Conservation (phyloP, 2,113 vertebrate genomes). For the Rattus rattus region DNA sequence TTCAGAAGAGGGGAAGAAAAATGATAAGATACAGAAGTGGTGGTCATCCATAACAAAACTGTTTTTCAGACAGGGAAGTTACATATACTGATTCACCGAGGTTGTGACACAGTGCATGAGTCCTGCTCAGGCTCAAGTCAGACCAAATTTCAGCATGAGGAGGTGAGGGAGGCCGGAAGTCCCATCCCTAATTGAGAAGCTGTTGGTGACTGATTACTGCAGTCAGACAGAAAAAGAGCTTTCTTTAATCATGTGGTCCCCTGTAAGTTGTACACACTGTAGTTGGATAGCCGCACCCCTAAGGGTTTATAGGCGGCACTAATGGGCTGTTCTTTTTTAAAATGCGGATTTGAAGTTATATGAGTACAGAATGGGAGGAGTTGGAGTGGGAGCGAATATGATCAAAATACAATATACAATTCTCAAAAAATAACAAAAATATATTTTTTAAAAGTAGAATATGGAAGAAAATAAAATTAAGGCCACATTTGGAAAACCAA, state of each 20-base stretch:
- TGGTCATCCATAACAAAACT: neutral
- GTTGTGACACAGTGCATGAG: neutral
- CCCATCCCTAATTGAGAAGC: neutral
- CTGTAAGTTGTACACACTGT: neutral
- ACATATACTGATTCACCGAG: neutral
- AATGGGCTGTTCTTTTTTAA: neutral
- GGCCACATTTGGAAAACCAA: neutral
- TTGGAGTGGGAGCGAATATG: too few relatives aligned
- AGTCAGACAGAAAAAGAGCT: neutral
- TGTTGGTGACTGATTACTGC: neutral
- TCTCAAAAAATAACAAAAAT: neutral
- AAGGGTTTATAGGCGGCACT: neutral
- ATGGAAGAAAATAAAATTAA: neutral
- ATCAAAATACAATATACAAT: neutral
- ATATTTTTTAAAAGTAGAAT: neutral
- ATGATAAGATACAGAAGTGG: neutral
- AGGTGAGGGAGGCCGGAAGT: neutral
- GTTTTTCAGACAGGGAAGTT: neutral
- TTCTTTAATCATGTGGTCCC: neutral
- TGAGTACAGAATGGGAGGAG: neutral
- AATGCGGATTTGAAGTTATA: neutral
- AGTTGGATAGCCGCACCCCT: neutral
- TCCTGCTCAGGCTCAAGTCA: neutral
- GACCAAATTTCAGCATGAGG: neutral
- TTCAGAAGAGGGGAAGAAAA: neutral